These are phyloP conservation scores for Ramphastos sulfuratus DNA, from an alignment of 2,113 vertebrate species.

Conservation along the genomic window DNA sequence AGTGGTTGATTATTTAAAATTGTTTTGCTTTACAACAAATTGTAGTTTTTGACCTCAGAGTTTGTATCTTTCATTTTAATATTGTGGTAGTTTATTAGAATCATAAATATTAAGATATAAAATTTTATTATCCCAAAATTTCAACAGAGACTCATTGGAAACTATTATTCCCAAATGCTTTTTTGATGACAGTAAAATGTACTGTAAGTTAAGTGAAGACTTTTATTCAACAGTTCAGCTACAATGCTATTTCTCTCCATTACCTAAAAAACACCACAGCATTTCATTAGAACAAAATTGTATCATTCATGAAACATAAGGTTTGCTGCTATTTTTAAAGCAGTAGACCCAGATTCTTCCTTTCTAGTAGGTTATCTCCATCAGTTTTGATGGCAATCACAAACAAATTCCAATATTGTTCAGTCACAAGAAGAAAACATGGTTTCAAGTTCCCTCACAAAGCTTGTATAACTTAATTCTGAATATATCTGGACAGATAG, in stretches of 20 bases:
- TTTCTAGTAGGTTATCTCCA: neutral
- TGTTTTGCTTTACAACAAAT: slow-evolving; percentile 73
- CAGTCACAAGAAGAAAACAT: neutral
- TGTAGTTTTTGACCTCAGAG: slow-evolving; percentile 67
- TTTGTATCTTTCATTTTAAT: slow-evolving; percentile 70
- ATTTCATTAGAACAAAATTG: slow-evolving; percentile 17
- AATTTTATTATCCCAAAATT: slow-evolving; percentile 64
- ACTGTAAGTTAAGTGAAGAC: slow-evolving; percentile 62
- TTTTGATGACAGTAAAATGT: slow-evolving; percentile 66
- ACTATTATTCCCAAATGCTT: slow-evolving; percentile 48
- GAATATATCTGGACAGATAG: neutral
- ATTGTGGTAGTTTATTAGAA: slow-evolving; percentile 71
- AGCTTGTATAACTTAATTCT: neutral
- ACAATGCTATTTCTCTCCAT: neutral
- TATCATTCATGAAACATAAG: neutral
- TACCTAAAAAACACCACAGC: neutral
- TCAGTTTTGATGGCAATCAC: neutral
- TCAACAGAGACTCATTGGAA: slow-evolving; percentile 51
- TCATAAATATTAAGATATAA: slow-evolving; percentile 74
- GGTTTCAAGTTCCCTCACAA: neutral
- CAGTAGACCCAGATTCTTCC: neutral
- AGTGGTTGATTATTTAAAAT: slow-evolving; percentile 68
- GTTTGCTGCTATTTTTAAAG: neutral
- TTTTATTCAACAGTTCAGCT: slow-evolving; percentile 35
- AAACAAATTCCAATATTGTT: neutral